These are phyloP conservation scores for Nipponia nippon DNA, from an alignment of 2,113 vertebrate species.

Conservation along the genomic window DNA sequence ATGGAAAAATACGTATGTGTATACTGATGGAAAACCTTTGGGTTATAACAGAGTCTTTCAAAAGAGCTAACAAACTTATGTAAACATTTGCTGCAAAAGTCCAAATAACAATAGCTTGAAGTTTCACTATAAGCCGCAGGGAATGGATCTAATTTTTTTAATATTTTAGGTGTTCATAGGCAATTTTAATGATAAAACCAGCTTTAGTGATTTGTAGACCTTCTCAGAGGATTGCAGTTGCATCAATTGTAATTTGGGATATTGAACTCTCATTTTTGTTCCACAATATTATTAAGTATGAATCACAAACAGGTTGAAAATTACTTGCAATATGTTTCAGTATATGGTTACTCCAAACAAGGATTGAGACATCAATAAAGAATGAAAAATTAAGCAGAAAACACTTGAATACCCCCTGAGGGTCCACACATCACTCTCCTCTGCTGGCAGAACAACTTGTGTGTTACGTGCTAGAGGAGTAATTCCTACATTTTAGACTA, in stretches of 20 bases:
- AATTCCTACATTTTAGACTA: background rate
- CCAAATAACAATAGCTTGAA: background rate
- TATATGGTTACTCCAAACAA: background rate
- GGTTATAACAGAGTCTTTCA: background rate
- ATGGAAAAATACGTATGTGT: background rate
- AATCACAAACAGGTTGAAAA: background rate
- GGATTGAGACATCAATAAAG: background rate
- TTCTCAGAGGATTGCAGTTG: background rate
- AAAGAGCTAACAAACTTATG: background rate
- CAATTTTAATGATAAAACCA: background rate
- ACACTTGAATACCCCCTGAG: background rate
- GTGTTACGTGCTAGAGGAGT: rapidly evolving
- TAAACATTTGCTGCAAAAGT: background rate
- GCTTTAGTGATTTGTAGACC: background rate
- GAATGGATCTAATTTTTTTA: background rate
- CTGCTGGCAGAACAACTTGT: background rate
- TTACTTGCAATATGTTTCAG: background rate
- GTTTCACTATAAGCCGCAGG: background rate
- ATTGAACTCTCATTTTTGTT: background rate
- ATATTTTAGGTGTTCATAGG: background rate
- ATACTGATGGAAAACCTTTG: background rate
- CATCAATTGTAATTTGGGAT: background rate
- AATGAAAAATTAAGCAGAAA: background rate
- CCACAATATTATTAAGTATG: background rate
- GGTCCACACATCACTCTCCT: background rate